Base-by-base conservation (phyloP, 2,797 vertebrate species). In the Spheniscus humboldti region DNA sequence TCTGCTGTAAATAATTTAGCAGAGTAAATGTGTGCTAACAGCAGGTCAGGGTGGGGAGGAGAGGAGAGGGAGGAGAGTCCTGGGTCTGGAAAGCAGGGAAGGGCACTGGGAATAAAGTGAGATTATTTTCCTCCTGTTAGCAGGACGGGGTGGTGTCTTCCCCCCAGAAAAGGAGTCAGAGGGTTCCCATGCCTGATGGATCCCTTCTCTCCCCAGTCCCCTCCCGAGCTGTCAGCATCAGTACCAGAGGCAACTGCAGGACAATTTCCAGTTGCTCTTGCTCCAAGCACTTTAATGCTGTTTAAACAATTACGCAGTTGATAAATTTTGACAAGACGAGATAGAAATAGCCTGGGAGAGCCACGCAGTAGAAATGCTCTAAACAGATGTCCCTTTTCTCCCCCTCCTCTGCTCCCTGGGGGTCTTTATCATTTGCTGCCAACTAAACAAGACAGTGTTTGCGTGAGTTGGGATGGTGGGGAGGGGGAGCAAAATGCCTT, bases 221-320 rank as follows among this genome's bases (percentile, higher is more conserved):
- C 76, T 95, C 89, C 90, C 33, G 6, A 97, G 95, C 95, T 97
- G 95, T 96, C 96, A 97, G 82, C 88, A 84, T 93, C 23, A 15
- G 92, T 95, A 91, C 90, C 91, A 81, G 91, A 94, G 93, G 97
- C 96, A 96, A 96, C 72, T 75, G 66, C 60, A 91, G 96, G 97
- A 97, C 91, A 89, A 80, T 94, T 96, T 96, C 96, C 96, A 97
- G 95, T 96, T 95, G 94, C 94, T 97, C 69, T 96, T 95, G 91
- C 97, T 97, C 86, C 84, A 85, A 94, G 95, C 96, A 84, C 93
- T 96, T 96, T 96, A 96, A 96, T 97, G 94, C 96, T 97, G 92
- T 97, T 97, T 97, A 97, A 97, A 95, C 96, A 97, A 97, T 97
- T 96, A 97, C 3, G 83, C 96, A 96, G 95, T 97, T 97, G 97